phyloP scores from a whole-genome alignment of 2,888 invertebrate species.

The Drosophila anomelani region DNA sequence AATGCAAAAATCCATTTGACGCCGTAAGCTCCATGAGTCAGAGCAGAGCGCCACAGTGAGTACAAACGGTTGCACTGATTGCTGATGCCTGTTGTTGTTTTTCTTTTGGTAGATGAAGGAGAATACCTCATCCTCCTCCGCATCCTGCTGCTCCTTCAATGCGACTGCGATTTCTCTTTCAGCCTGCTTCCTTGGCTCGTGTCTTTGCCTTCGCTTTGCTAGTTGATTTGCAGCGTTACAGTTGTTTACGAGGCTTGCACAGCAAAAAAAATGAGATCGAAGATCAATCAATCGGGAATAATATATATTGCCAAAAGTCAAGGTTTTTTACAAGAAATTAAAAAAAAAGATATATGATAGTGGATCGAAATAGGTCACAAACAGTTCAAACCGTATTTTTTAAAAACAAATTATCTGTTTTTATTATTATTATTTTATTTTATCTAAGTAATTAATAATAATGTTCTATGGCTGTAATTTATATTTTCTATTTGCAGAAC shows the following conservation, averaged over 20 bases:
- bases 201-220: slow-evolving; percentile 51
- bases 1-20: slow-evolving; percentile 78
- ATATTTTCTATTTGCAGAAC: background rate
- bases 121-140: slow-evolving; percentile 5
- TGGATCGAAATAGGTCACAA: background rate
- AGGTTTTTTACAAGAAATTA: background rate
- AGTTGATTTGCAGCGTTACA: slow-evolving; percentile 57
- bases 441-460: too few species aligned
- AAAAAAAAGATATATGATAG: background rate
- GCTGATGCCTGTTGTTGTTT: slow-evolving; percentile 43
- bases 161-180: slow-evolving; percentile 69
- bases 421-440: too few species aligned
- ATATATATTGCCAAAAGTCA: background rate
- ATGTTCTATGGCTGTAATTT: background rate
- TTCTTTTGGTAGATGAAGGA: slow-evolving; percentile 24
- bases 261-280: slow-evolving; percentile 3
- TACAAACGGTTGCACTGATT: slow-evolving; percentile 69
- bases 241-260: slow-evolving; percentile 40
- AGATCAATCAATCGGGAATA: background rate
- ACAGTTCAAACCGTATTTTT: background rate
- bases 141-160: slow-evolving; percentile 2
- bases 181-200: slow-evolving; percentile 56
- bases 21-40: slow-evolving; percentile 74
- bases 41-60: slow-evolving; percentile 31
- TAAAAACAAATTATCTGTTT: too few species aligned